Base-by-base conservation (phyloP, 2,888 invertebrate genomes). In the Lasius platythorax region DNA sequence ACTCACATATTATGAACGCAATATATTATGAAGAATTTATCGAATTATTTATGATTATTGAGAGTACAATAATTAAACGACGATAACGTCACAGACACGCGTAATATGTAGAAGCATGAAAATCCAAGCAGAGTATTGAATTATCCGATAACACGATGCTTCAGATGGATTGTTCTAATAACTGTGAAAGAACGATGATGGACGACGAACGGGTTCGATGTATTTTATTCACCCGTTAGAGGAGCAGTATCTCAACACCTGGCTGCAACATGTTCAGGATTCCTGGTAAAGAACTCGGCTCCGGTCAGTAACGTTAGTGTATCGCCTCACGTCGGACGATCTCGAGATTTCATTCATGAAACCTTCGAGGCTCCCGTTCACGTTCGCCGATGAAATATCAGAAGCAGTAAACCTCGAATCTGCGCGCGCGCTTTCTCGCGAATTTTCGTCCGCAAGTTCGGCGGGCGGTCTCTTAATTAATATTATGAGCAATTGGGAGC, bases 301-400 rank as follows among this genome's bases (percentile, higher is more conserved):
- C 76, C 33, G 70, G 82, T 83, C 56, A 74, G 87, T 83, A 92
- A 88, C 90, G 92, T 85, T 91, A 91, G 87, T 90, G 86, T 85
- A 87, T 87, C 87, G 85, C 75, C 63, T 72, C 63, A 84, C 85
- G 85, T 86, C 84, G 72, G 83, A 88, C 87, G 89, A 87, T 89
- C 88, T 85, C 89, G 84, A 82, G 85, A 90, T 89, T 91, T 89
- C 88, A 92, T 92, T 89, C 88, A 89, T 89, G 84, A 86, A 87
- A 83, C 74, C 87, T 82, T 75, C 56, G 33, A 50, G 66, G 56
- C 58, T 53, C 67, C 68, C 58, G 74, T 53, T 53, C 8, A 8
- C 61, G 43, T 50, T 63, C 46, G 18, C 37, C 61, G 40, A 50
- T 58, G 68, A 82, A 73, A 66, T 82, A 58, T 74, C 63, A 64